phyloP scores from a whole-genome alignment of 2,113 vertebrate species.

The Lepidothrix coronata region DNA sequence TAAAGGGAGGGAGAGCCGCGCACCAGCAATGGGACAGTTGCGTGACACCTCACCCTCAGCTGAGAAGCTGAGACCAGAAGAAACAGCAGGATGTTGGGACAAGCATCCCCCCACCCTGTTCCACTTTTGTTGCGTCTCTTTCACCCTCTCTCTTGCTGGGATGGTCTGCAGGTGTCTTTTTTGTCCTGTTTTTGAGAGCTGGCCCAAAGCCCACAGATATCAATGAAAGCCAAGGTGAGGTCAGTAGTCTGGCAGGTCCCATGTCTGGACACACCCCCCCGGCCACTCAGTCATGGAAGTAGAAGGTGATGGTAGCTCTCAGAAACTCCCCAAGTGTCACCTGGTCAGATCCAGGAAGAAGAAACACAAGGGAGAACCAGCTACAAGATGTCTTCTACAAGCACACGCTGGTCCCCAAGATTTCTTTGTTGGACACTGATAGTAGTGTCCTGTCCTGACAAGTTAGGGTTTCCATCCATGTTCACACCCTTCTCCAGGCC shows the following conservation, averaged over 20 bases:
- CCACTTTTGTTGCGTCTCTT: accelerated
- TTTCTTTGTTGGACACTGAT: neutral
- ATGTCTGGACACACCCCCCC: neutral
- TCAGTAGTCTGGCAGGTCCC: neutral
- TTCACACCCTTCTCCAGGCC: neutral
- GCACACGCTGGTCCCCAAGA: accelerated
- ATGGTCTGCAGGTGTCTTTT: neutral
- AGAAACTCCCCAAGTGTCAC: neutral
- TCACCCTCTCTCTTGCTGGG: neutral
- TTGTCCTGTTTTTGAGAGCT: neutral
- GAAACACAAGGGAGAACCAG: accelerated
- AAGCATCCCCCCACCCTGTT: neutral
- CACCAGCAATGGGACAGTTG: accelerated
- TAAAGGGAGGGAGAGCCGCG: neutral
- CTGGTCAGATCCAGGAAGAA: neutral
- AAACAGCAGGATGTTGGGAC: accelerated
- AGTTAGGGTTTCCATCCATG: neutral
- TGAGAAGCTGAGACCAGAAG: neutral
- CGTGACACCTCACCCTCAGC: accelerated
- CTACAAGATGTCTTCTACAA: accelerated
- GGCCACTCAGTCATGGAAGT: neutral
- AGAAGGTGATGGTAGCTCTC: neutral
- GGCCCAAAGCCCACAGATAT: accelerated
- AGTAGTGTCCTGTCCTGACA: neutral
- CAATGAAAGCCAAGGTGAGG: neutral